Evolutionary conservation across 2,888 invertebrate genomes (phyloP), one percentile per base, ranked within the genome.

Genomic region (Drosophila tripunctata): DNA sequence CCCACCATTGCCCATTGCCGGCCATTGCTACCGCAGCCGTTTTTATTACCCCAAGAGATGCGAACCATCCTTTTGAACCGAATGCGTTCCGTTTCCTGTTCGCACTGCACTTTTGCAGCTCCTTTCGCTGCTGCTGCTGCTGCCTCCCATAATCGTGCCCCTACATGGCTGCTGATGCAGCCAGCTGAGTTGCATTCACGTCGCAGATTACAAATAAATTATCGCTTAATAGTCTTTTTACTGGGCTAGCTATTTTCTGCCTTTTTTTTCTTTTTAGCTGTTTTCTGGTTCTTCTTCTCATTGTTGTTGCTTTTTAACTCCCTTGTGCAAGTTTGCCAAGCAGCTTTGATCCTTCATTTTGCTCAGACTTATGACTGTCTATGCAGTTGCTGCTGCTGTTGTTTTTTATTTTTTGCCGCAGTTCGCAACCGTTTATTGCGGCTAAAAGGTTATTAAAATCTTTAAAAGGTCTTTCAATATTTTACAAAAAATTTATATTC

Each of bases 191-290:
- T 63, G 60, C 68, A 73, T 78, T 78, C 87, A 87, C 82, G 82
- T 83, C 86, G 88, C 88, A 89, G 90, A 89, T 90, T 90, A 90
- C 90, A 90, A 89, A 90, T 90, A 90, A 90, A 90, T 90, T 90
- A 90, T 90, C 89, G 88, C 86, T 80, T 90, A 90, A 90, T 89
- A 90, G 90, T 83, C 80, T 77, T 84, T 82, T 85, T 72, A 68
- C 68, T 62, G 41, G 43, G 57, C 65, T 54, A 44, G 47, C 66
- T 77, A 38, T 63, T 38, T 27, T 24, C 27, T 51, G 19, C 43
- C 24, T 22, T 58, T 30, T 43, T 24, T 22, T n/a, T 17, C 40
- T 8, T 17, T 27, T 10, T 7, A 17, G 40, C 14, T 44, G 8
- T 38, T 24, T n/a, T n/a, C n/a, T n/a, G n/a, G n/a, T n/a, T n/a